Percentiles rank a stretch among this genome's conserved stretches.
Conservation (phyloP, 1,140 invertebrate genomes). For the Drosophila bipectinata region DNA sequence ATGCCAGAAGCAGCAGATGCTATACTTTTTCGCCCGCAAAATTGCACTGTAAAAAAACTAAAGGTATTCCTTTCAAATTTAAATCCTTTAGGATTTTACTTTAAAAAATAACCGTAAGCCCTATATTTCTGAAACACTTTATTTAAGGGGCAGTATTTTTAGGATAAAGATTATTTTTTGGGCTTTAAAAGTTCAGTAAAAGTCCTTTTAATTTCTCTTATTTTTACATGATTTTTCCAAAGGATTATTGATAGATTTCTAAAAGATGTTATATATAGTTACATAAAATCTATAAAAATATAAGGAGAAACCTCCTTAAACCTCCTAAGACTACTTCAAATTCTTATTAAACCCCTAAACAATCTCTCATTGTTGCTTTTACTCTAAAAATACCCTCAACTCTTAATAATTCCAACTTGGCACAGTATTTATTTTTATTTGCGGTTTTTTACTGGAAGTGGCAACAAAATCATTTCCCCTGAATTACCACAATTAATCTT, state of each 20-base stretch:
- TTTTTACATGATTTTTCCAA: too few relatives aligned
- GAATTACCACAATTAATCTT: slow-evolving; percentile 67
- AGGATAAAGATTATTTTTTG: too few relatives aligned
- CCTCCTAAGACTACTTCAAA: background rate
- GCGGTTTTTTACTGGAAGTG: slow-evolving; percentile 50
- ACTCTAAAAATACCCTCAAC: slow-evolving; percentile 32
- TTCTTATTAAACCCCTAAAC: slow-evolving; percentile 11
- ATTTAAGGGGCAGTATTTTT: too few relatives aligned
- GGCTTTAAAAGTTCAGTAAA: too few relatives aligned
- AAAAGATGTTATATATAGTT: background rate
- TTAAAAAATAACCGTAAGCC: too few relatives aligned
- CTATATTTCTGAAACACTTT: too few relatives aligned
- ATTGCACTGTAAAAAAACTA: slow-evolving; percentile 3
- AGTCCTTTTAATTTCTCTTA: too few relatives aligned
- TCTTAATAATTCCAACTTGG: slow-evolving; percentile 50
- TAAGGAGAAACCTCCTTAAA: background rate
- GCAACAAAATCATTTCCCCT: slow-evolving; percentile 37
- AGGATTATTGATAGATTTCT: too few relatives aligned
- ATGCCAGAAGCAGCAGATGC: slow-evolving; percentile 19
- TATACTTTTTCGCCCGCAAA: slow-evolving; percentile 33
- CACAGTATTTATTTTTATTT: slow-evolving; percentile 56
- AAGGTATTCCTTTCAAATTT: too few relatives aligned
- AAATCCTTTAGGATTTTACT: too few relatives aligned
- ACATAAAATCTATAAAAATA: background rate
- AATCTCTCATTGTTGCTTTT: slow-evolving; percentile 60